Conservation (phyloP, 2,888 invertebrate species). For the Drosophila barbarae region DNA sequence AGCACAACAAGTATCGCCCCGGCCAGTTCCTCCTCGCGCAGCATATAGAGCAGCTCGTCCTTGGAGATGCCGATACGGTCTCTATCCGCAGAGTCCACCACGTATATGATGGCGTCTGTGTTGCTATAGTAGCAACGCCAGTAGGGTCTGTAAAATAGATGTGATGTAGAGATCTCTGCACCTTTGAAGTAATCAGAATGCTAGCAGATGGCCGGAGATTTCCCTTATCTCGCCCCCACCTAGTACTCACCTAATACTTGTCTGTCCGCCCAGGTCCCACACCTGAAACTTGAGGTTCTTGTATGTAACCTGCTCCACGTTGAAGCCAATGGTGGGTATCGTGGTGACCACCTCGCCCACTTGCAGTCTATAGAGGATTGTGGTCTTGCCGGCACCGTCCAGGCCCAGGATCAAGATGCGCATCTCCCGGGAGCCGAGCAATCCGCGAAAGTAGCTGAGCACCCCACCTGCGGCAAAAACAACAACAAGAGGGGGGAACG, state of each 20-base stretch:
- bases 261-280: slow-evolving; percentile 99
- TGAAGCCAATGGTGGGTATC: slow-evolving; percentile 98
- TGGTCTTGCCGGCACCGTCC: slow-evolving; percentile 99
- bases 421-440: slow-evolving; percentile 98
- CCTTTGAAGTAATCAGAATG: background rate
- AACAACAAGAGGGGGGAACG: slow-evolving; percentile 18
- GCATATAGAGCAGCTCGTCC: slow-evolving; percentile 98
- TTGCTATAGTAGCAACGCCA: slow-evolving; percentile 99
- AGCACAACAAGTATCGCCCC: slow-evolving; percentile 97
- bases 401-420: slow-evolving; percentile 97
- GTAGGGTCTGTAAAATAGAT: slow-evolving; percentile 88
- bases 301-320: slow-evolving; percentile 99
- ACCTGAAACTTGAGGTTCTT: slow-evolving; percentile 99
- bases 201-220: background rate
- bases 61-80: slow-evolving; percentile 99
- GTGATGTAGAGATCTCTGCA: no score
- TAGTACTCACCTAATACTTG: slow-evolving; percentile 91
- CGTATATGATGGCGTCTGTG: slow-evolving; percentile 99
- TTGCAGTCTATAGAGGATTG: slow-evolving; percentile 98
- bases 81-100: slow-evolving; percentile 98
- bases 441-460: slow-evolving; percentile 96
- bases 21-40: slow-evolving; percentile 98
- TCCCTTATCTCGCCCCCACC: no score
- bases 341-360: slow-evolving; percentile 99
- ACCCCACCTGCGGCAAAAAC: slow-evolving; percentile 87